Evolutionary conservation across 1,140 invertebrate genomes (phyloP), one percentile per base, ranked within the genome.

Genomic region (Xylocopa sonorina): DNA sequence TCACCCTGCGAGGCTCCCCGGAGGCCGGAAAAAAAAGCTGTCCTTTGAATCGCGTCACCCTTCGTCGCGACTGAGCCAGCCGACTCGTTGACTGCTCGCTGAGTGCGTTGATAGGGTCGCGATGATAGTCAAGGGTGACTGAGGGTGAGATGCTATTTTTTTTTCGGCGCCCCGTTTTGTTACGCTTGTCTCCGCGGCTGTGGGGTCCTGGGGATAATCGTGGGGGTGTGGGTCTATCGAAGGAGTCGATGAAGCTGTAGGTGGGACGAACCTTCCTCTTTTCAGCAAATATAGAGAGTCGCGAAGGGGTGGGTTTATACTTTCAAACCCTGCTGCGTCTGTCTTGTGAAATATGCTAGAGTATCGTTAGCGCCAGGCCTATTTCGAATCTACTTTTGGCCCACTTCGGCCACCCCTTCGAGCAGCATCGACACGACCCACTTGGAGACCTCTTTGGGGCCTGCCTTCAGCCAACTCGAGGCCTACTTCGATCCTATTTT

Each of bases 21-120:
- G 48, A 69, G 58, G 24, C 27, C 34, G 6, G 58, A 34, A 64
- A 43, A n/a, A 57, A 43, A 32, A 64, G 46, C 55, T 78, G 79
- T 51, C 66, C 67, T 71, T 78, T 78, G 75, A 78, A 60, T 27
- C 43, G 14, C 53, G 27, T 29, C 66, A 27, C 66, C 66, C 53
- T 55, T 71, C 66, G 27, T 4, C 66, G 10, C 3, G 18, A 12
- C n/a, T n/a, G 24, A n/a, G 12, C 16, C 62, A n/a, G 53, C n/a
- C 32, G 14, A n/a, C 14, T 66, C 14, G n/a, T 32, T 32, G 50
- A 41, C 51, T 32, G 50, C 24, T 3, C 3, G 9, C 18, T 43
- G 50, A 21, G n/a, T n/a, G 21, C 24, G 48, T n/a, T 32, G 18
- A 29, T 55, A 27, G 34, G 18, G 34, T 62, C n/a, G 57, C 21